These are phyloP conservation scores for Pseudoatta argentina DNA, from an alignment of 1,140 invertebrate genomes.

Conservation along the genomic window DNA sequence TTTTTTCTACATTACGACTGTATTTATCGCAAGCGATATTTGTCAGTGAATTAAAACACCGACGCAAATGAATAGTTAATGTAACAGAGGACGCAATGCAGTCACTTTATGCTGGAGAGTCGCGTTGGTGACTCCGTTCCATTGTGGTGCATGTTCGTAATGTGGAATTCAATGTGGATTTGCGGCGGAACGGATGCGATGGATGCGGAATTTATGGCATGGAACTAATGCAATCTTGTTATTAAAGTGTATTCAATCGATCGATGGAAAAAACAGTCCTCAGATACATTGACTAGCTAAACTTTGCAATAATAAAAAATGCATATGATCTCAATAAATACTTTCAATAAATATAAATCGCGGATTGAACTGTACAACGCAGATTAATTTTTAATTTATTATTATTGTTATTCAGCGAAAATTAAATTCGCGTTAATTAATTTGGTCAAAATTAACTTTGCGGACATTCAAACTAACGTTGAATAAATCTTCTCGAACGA, in stretches of 20 bases:
- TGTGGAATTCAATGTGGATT: slow-evolving; percentile 14
- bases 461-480: neutral
- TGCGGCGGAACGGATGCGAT: neutral
- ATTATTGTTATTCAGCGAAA: neutral
- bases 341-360: neutral
- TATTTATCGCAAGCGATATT: neutral
- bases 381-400: slow-evolving; percentile 15
- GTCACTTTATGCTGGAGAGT: neutral
- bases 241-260: slow-evolving; percentile 10
- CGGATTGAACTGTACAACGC: neutral
- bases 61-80: neutral
- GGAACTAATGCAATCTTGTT: neutral
- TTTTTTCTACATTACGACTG: neutral
- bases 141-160: neutral
- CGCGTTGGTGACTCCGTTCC: neutral
- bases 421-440: neutral
- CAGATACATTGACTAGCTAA: neutral
- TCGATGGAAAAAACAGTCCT: neutral
- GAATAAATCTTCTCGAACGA: neutral
- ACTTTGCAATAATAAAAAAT: neutral
- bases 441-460: neutral
- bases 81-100: neutral
- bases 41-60: neutral
- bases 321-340: neutral
- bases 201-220: slow-evolving; percentile 6